Evolutionary conservation across 2,888 invertebrate genomes (phyloP).

Genomic region (Cheilosia vernalis): DNA sequence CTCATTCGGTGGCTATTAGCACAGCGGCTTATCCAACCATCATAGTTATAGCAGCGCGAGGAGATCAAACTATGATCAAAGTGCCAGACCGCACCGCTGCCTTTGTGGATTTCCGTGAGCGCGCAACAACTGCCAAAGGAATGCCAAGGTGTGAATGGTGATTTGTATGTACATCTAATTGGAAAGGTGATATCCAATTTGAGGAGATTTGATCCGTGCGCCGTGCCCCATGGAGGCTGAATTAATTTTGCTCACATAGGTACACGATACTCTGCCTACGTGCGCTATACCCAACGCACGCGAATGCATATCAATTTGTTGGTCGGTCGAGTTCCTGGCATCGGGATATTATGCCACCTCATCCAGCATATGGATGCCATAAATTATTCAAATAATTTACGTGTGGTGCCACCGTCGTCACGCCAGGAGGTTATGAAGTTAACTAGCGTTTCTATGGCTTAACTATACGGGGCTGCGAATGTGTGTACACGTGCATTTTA

Average conservation of each 20-base stretch:
- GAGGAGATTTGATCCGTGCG: conserved; percentile 63
- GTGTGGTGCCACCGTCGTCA: conserved; percentile 57
- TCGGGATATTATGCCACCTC: conserved; percentile 22
- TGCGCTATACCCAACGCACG: conserved; percentile 45
- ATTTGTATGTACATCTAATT: conserved; percentile 73
- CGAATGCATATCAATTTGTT: conserved; percentile 60
- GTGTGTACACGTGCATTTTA: conserved; percentile 1
- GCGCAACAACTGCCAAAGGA: conserved; percentile 60
- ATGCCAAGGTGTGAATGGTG: conserved; percentile 73
- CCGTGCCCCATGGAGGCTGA: conserved; percentile 59
- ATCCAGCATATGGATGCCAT: conserved; percentile 43
- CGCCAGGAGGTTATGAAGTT: conserved; percentile 67
- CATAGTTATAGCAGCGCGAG: conserved; percentile 50
- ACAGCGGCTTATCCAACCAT: conserved; percentile 58
- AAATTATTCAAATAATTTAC: conserved; percentile 73
- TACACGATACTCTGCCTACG: conserved; percentile 21
- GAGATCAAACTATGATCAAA: conserved; percentile 71
- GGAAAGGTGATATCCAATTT: conserved; percentile 74
- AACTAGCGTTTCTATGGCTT: conserved; percentile 54
- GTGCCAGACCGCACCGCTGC: conserved; percentile 66
- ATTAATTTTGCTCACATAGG: conserved; percentile 54
- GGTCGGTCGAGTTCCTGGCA: conserved; percentile 9
- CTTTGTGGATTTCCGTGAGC: conserved; percentile 52
- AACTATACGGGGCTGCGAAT: conserved; percentile 19
- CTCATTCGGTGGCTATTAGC: conserved; percentile 71